These are phyloP conservation scores for Pentamera pediparva DNA, from an alignment of 53 echinoderm and acorn worm species.

Conservation along the genomic window DNA sequence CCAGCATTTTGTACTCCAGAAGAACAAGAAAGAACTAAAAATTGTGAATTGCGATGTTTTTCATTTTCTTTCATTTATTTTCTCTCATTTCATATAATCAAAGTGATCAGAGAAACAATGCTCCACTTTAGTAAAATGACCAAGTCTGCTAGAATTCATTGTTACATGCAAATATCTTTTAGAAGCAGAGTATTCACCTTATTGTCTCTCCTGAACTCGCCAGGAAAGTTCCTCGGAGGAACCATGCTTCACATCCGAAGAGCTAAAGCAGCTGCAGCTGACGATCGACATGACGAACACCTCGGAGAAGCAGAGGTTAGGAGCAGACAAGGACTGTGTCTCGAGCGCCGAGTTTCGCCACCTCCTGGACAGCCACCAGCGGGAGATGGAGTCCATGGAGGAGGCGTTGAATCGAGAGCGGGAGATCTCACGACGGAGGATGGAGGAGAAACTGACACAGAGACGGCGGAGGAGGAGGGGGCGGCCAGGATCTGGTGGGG, in stretches of 20 bases:
- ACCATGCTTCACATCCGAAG: conserved; percentile 48
- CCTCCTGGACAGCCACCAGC: conserved; percentile 60
- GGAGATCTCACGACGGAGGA: conserved; percentile 50
- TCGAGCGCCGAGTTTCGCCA: conserved; percentile 61
- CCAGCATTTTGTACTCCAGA: no score
- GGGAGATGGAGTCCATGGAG: conserved; percentile 65
- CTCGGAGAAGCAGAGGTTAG: conserved; percentile 49
- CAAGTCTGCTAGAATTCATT: no score
- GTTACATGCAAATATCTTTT: neutral
- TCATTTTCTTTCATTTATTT: neutral
- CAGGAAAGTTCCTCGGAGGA: neutral
- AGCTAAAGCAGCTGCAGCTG: conserved; percentile 61
- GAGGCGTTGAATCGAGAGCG: conserved; percentile 46
- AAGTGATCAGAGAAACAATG: neutral
- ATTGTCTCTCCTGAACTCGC: neutral
- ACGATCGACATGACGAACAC: conserved; percentile 50
- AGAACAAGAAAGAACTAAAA: no score
- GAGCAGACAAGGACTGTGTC: conserved; percentile 40
- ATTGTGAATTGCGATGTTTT: neutral
- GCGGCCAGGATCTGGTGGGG: conserved; percentile 38
- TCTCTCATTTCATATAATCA: neutral
- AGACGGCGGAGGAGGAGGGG: conserved; percentile 48
- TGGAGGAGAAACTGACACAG: conserved; percentile 67
- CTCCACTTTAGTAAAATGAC: neutral
- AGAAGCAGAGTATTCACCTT: neutral